Evolutionary conservation across 1,140 invertebrate genomes (phyloP).

Genomic region (Battus philenor): DNA sequence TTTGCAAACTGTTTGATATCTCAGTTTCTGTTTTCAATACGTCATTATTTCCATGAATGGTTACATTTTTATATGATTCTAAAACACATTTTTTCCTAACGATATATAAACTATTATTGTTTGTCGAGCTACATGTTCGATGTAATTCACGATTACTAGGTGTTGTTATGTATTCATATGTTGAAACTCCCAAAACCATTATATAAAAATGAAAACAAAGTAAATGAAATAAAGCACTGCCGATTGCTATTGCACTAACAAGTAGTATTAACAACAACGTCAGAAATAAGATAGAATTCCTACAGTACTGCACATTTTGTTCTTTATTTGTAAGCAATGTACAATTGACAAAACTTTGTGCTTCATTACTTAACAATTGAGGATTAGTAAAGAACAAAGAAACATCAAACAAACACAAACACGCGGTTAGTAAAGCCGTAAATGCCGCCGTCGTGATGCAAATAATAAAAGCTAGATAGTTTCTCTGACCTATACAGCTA

Average conservation of each 20-base stretch:
- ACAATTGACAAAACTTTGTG: conserved; percentile 54
- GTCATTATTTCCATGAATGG: background rate
- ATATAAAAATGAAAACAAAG: conserved; percentile 94
- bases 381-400: conserved; percentile 78
- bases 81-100: conserved; percentile 18
- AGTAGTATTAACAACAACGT: conserved; percentile 81
- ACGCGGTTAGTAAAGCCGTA: conserved; percentile 82
- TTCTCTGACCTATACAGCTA: conserved; percentile 94
- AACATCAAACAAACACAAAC: conserved; percentile 82
- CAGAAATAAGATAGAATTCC: conserved; percentile 75
- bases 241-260: conserved; percentile 83
- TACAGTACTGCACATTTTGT: conserved; percentile 42
- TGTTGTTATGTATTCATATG: conserved; percentile 88
- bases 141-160: conserved; percentile 16
- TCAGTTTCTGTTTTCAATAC: conserved; percentile 19
- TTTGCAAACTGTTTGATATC: conserved; percentile 15
- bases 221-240: conserved; percentile 89
- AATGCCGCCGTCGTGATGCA: conserved; percentile 90
- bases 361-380: conserved; percentile 71
- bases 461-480: conserved; percentile 91
- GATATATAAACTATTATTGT: background rate
- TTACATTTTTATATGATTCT: conserved; percentile 5
- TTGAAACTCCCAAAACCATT: conserved; percentile 88
- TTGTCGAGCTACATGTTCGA: background rate
- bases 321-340: conserved; percentile 24